These are phyloP conservation scores for Semicossyphus pulcher DNA, from an alignment of 2,113 vertebrate species.

Conservation along the genomic window DNA sequence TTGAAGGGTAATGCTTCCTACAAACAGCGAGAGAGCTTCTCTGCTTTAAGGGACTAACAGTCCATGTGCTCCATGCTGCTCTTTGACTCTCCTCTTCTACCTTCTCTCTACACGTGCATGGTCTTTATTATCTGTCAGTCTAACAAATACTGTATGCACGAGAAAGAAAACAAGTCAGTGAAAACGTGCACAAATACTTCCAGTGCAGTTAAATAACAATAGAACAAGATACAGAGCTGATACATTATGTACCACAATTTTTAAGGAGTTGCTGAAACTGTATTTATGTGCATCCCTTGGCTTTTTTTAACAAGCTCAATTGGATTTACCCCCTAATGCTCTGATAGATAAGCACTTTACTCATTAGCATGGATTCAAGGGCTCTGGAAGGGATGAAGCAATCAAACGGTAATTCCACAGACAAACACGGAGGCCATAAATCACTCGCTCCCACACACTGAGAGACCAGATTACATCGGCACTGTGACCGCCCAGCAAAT, in stretches of 20 bases:
- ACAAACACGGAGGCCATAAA: slow-evolving; percentile 72
- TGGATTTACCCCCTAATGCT: slow-evolving; percentile 65
- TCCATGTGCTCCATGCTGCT: slow-evolving; percentile 28
- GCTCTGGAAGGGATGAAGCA: slow-evolving; percentile 73
- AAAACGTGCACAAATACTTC: not conserved
- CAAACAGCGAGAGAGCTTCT: slow-evolving; percentile 40
- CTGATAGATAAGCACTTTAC: slow-evolving; percentile 75
- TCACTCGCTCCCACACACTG: slow-evolving; percentile 57
- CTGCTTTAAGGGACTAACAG: slow-evolving; percentile 44
- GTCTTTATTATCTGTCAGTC: slow-evolving; percentile 1
- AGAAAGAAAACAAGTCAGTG: slow-evolving; percentile 3
- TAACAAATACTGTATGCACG: slow-evolving; percentile 23
- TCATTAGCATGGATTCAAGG: slow-evolving; percentile 74
- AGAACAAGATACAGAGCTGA: not conserved
- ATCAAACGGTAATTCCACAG: slow-evolving; percentile 74
- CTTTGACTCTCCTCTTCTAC: slow-evolving; percentile 26
- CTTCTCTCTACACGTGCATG: not conserved
- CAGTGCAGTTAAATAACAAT: not conserved
- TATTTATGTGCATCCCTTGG: slow-evolving; percentile 41
- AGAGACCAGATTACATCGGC: slow-evolving; percentile 64
- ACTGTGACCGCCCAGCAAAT: slow-evolving; percentile 59
- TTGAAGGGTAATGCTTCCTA: slow-evolving; percentile 59
- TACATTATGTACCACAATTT: not conserved
- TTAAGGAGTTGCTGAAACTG: slow-evolving; percentile 35
- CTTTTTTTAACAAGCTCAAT: slow-evolving; percentile 56